Evolutionary conservation across 2,888 invertebrate species (phyloP), one percentile per base, ranked within the genome.

Genomic region (Harpalus rufipes): DNA sequence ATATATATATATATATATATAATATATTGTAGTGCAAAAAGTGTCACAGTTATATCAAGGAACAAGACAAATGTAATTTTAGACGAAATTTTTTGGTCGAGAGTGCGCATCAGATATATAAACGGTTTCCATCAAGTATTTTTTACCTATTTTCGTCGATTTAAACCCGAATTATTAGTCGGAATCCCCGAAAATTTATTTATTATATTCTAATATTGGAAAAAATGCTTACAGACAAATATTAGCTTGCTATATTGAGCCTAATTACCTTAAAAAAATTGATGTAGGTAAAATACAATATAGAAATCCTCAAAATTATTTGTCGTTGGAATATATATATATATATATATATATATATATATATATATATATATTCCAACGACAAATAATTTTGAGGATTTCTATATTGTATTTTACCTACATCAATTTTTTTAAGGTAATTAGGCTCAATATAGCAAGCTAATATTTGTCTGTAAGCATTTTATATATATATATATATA

Each of bases 401-500:
- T 81, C 58, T 65, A 63, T 81, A 85, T 58, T 86, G 86, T 68
- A 86, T 14, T 14, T 81, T 56, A 65, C 32, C 58, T 68, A 72
- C n/a, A 51, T 61, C 81, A 65, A 85, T n/a, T 81, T 51, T 59
- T 72, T 81, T 85, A 51, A 80, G 51, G 63, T 85, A 86, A 59
- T 86, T 84, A 25, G 85, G 72, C 68, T 80, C 79, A 18, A 86
- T 82, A 51, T 85, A 86, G 79, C 8, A 86, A 82, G 72, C 83
- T 79, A 86, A 63, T 32, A 86, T 61, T 39, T 56, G n/a, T 82
- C 72, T 85, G 72, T 63, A 84, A 7, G 74, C 51, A 44, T 16
- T 39, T 44, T 59, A n/a, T n/a, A 51, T 86, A 86, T 78, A 86
- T n/a, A n/a, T n/a, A n/a, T n/a, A n/a, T n/a, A n/a, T n/a, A n/a